A percentile compares a stretch with the other conserved stretches of the same genome.
These are phyloP conservation scores for Ispidina picta DNA, from an alignment of 2,797 vertebrate species.

Conservation along the genomic window DNA sequence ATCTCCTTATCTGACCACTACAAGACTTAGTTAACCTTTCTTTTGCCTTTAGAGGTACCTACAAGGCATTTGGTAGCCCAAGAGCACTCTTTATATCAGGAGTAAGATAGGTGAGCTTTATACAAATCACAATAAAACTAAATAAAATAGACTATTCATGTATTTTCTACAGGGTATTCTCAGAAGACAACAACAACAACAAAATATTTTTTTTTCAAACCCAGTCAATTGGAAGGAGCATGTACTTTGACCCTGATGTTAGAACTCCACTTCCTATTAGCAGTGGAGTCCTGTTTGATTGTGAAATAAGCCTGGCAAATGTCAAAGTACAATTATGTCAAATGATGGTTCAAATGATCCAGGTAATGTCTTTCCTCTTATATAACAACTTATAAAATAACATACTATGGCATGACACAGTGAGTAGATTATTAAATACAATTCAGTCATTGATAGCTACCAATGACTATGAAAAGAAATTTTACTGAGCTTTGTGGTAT, in stretches of 20 bases:
- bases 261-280: neutral
- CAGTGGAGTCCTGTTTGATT: neutral
- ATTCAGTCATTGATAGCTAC: constrained; percentile 50
- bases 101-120: neutral
- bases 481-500: constrained; percentile 59
- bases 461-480: constrained; percentile 39
- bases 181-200: neutral
- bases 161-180: neutral
- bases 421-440: constrained; percentile 68
- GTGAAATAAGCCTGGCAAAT: constrained; percentile 9
- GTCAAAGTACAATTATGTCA: constrained; percentile 20
- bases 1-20: neutral
- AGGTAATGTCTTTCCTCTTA: neutral
- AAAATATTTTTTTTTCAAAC: neutral
- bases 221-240: neutral
- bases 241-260: neutral
- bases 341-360: constrained; percentile 22
- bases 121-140: neutral
- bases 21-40: neutral
- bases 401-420: constrained; percentile 55
- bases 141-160: neutral
- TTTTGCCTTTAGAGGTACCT: neutral
- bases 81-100: neutral
- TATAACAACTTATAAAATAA: constrained; percentile 27
- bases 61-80: neutral